A percentile compares a stretch with the other conserved stretches of the same genome.
Conservation (phyloP, 2,113 vertebrate genomes). For the Vicugna pacos region DNA sequence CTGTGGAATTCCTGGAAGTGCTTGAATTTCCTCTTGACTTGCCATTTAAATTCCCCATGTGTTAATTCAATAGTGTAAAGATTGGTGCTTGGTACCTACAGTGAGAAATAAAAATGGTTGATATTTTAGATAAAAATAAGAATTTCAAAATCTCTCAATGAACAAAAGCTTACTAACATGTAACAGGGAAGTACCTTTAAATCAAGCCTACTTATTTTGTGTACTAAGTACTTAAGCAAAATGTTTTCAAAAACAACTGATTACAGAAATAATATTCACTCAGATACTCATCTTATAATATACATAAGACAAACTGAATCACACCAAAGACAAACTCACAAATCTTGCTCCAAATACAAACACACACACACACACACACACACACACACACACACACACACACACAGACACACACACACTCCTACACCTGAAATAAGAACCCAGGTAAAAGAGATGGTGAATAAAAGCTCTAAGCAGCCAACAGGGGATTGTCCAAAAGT, state of each 20-base stretch:
- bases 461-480: neutral
- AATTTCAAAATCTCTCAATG: neutral
- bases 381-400: too few relatives aligned
- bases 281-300: neutral
- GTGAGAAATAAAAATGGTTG: conserved; percentile 36
- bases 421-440: neutral
- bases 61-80: conserved; percentile 95
- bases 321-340: neutral
- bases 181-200: neutral
- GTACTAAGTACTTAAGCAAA: neutral
- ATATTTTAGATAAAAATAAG: conserved; percentile 48
- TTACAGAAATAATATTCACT: conserved; percentile 40
- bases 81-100: conserved; percentile 90
- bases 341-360: neutral
- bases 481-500: neutral
- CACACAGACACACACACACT: neutral
- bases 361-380: neutral
- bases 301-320: neutral
- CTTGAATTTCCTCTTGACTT: conserved; percentile 97
- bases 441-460: neutral
- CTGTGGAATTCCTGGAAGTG: conserved; percentile 97
- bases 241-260: neutral
- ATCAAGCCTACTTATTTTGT: neutral
- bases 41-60: conserved; percentile 96
- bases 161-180: neutral